Evolutionary conservation across 2,888 invertebrate species (phyloP).

Genomic region (Erynnis tages): DNA sequence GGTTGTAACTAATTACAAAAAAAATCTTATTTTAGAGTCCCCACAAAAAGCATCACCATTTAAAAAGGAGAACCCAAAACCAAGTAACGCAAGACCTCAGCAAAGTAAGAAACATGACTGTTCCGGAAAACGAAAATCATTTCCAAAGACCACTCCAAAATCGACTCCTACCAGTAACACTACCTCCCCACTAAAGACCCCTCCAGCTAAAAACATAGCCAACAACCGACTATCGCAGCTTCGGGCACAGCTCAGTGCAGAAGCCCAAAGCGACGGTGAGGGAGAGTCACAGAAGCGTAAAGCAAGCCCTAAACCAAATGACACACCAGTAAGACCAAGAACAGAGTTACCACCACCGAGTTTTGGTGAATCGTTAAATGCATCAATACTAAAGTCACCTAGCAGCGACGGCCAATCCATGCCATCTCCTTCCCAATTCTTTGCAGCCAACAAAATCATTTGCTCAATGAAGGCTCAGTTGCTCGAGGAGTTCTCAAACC

Average conservation of each 20-base stretch:
- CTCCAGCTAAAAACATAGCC: slow-evolving; percentile 54
- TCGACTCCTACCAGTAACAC: slow-evolving; percentile 34
- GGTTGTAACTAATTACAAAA: too few species aligned
- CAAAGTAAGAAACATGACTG: slow-evolving; percentile 8
- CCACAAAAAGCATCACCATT: slow-evolving; percentile 33
- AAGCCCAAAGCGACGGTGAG: slow-evolving; percentile 41
- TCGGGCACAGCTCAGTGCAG: slow-evolving; percentile 48
- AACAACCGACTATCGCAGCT: slow-evolving; percentile 55
- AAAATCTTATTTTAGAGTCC: slow-evolving; percentile 31
- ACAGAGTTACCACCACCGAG: slow-evolving; percentile 44
- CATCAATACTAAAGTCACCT: slow-evolving; percentile 52
- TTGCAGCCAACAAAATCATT: slow-evolving; percentile 72
- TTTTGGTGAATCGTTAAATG: slow-evolving; percentile 48
- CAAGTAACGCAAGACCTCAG: slow-evolving; percentile 24
- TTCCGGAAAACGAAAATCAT: slow-evolving; percentile 2
- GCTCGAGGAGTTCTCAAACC: slow-evolving; percentile 61
- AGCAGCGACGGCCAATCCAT: slow-evolving; percentile 62
- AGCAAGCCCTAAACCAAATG: neutral
- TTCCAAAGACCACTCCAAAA: slow-evolving; percentile 37
- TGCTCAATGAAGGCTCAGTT: slow-evolving; percentile 74
- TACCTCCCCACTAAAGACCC: slow-evolving; percentile 30
- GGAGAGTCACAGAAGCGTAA: slow-evolving; percentile 25
- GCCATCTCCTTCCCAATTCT: slow-evolving; percentile 70
- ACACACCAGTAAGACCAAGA: slow-evolving; percentile 34
- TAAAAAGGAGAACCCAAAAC: slow-evolving; percentile 23